Evolutionary conservation across 37 sponge, comb jelly and placozoan species (phyloP), one percentile per base, ranked within the genome.

Genomic region (Chondrosia reniformis): DNA sequence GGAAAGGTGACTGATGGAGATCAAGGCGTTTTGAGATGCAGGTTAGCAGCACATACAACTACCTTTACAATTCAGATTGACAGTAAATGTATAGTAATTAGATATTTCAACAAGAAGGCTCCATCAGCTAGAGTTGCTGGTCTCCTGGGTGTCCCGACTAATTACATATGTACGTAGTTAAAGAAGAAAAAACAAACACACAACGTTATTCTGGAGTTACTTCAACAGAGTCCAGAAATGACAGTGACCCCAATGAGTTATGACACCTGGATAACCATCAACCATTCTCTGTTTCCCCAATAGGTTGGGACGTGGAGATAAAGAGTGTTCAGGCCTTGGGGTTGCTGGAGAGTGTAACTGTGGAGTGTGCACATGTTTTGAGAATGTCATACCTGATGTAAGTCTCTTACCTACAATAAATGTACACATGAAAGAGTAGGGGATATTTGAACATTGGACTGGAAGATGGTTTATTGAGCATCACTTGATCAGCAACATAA

Each of bases 311-410:
- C 42, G 63, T 41, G 44, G 45, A 7, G 67, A 25, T 10, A 66
- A 27, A 2, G 31, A 10, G 1, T 79, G 80, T 45, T 63, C 66
- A 13, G 80, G 80, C 15, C 46, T 25, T 5, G 44, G n/a, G n/a
- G n/a, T 45, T 41, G 64, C 66, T 10, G 63, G 80, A 40, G 64
- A 63, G 81, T 81, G 81, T 56, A 37, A 32, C 55, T 80, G 69
- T 39, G 52, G 86, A 71, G 13, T 43, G 63, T 56, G 54, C 77
- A 31, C 63, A 81, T 76, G 72, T 40, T 43, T 41, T 3, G 81
- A 86, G 57, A 13, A 28, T 0, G 33, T 74, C 33, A 45, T 75
- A 46, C 33, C 66, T 45, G 74, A 55, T 79, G 85, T 80, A 31
- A 71, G 74, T 33, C 5, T 24, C 55, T 79, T 33, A 36, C n/a